These are phyloP conservation scores for Cephalopholis sonnerati DNA, from an alignment of 2,113 vertebrate genomes.

Conservation along the genomic window DNA sequence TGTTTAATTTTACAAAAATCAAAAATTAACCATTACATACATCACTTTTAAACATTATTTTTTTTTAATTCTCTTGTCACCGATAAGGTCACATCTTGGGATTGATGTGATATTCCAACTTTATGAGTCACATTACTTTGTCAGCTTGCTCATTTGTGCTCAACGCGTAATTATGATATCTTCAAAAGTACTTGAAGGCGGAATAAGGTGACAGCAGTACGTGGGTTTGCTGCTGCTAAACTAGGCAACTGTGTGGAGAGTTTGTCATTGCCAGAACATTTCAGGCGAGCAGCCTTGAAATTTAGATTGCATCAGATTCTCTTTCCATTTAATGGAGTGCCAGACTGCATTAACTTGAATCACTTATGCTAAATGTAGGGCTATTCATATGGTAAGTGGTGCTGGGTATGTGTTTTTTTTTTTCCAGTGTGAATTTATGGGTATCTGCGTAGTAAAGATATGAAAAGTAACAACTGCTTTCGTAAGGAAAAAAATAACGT, in stretches of 20 bases:
- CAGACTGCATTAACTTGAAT: conserved; percentile 74
- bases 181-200: conserved; percentile 29
- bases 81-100: neutral
- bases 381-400: conserved; percentile 75
- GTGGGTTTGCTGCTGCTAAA: conserved; percentile 59
- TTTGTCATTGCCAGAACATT: conserved; percentile 66
- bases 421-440: conserved; percentile 48
- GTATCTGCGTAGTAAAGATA: conserved; percentile 69
- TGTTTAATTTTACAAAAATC: neutral
- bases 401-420: conserved; percentile 62
- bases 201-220: conserved; percentile 51
- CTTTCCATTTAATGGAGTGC: conserved; percentile 72
- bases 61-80: neutral
- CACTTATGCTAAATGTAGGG: conserved; percentile 67
- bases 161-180: conserved; percentile 29
- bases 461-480: conserved; percentile 63
- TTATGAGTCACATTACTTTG: conserved; percentile 11
- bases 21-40: neutral
- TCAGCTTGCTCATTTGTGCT: neutral
- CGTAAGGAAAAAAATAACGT: conserved; percentile 32
- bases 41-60: neutral
- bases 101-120: neutral
- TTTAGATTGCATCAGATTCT: conserved; percentile 76
- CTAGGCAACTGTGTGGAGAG: conserved; percentile 50
- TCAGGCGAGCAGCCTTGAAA: conserved; percentile 65